Percentiles rank a stretch among this genome's conserved stretches.
Conservation (phyloP, 1,140 invertebrate genomes). For the Charaxes varanes region DNA sequence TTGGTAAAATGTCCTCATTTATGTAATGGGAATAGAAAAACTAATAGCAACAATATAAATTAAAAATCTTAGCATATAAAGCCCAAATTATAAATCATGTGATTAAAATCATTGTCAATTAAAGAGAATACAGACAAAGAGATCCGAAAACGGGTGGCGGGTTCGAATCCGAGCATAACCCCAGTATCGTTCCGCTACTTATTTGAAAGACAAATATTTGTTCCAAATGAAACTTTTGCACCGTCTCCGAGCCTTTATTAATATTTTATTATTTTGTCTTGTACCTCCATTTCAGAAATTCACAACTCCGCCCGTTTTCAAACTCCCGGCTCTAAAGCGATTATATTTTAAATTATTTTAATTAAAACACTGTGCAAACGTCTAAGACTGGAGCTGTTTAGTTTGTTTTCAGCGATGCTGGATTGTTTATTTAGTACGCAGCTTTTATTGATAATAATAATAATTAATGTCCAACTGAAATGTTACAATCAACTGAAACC, state of each 20-base stretch:
- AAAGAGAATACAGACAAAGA: too few relatives aligned
- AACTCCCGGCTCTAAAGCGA: slow-evolving; percentile 63
- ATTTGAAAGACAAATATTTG: slow-evolving; percentile 73
- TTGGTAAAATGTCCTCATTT: too few relatives aligned
- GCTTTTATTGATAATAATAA: too few relatives aligned
- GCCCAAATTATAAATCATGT: too few relatives aligned
- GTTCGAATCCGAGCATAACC: slow-evolving; percentile 40
- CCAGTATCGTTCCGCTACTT: slow-evolving; percentile 59
- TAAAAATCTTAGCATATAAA: too few relatives aligned
- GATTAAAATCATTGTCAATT: too few relatives aligned
- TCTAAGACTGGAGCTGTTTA: slow-evolving; percentile 36
- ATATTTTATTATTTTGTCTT: slow-evolving; percentile 74
- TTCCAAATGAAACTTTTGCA: slow-evolving; percentile 62
- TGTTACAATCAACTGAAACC: too few relatives aligned
- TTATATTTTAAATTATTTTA: slow-evolving; percentile 74
- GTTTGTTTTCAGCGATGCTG: slow-evolving; percentile 25
- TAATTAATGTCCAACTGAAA: too few relatives aligned
- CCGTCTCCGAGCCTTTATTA: slow-evolving; percentile 68
- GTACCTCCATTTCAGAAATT: slow-evolving; percentile 61
- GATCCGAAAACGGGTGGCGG: slow-evolving; percentile 1
- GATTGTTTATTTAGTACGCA: slow-evolving; percentile 18
- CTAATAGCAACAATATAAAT: too few relatives aligned
- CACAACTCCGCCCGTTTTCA: slow-evolving; percentile 66
- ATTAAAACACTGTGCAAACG: slow-evolving; percentile 70
- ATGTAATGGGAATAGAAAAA: too few relatives aligned